Percentiles rank a stretch among this genome's conserved stretches.
Evolutionary conservation across 2,113 vertebrate genomes (phyloP).

Genomic region (Pseudopodoces humilis): DNA sequence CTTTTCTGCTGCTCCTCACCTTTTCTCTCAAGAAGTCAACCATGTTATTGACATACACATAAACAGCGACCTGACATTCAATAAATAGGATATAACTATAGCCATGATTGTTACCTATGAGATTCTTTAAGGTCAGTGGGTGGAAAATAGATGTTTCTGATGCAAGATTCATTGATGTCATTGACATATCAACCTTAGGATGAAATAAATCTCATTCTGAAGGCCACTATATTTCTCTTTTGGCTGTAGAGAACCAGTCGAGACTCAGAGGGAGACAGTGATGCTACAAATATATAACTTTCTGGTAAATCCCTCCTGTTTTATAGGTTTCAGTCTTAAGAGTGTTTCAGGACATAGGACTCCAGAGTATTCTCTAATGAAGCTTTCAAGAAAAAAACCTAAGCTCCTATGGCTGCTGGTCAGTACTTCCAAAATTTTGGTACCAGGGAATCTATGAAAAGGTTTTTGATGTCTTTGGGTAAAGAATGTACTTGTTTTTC

Average conservation of each 20-base stretch:
- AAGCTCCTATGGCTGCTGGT: neutral
- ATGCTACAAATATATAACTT: neutral
- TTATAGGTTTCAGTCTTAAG: neutral
- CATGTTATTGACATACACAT: neutral
- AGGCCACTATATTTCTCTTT: neutral
- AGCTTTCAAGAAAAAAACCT: neutral
- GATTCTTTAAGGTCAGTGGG: neutral
- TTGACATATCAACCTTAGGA: neutral
- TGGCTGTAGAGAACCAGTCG: fast-evolving
- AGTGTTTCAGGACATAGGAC: neutral
- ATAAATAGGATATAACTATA: neutral
- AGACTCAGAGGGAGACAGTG: neutral
- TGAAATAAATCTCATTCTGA: neutral
- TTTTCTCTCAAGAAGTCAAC: neutral
- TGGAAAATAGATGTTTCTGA: neutral
- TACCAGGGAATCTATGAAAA: neutral
- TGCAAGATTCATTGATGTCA: neutral
- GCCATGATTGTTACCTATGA: fast-evolving
- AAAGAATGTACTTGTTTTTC: neutral
- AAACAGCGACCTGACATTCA: neutral
- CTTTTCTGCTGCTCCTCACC: neutral
- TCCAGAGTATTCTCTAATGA: neutral
- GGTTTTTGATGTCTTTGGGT: fast-evolving
- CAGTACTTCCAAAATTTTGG: neutral
- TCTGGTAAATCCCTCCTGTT: neutral